Evolutionary conservation across 2,888 invertebrate species (phyloP).

Genomic region (Agonum fuliginosum): DNA sequence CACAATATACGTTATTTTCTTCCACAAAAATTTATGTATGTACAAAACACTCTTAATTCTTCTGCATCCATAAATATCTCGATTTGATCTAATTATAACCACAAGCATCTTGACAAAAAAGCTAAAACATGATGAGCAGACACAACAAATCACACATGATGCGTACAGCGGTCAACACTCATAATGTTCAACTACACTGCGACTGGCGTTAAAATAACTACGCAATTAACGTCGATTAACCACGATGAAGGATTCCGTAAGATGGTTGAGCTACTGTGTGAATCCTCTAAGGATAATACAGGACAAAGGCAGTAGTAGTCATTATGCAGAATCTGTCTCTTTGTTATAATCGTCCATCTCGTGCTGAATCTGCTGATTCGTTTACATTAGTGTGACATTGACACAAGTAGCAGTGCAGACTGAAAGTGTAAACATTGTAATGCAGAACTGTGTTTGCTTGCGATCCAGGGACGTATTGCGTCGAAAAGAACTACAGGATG

Average conservation of each 20-base stretch:
- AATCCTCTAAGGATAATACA: neutral
- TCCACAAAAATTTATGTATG: no score
- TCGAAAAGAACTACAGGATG: no score
- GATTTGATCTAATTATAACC: conserved; percentile 21
- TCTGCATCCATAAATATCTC: conserved; percentile 36
- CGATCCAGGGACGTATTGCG: no score
- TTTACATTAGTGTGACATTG: conserved; percentile 30
- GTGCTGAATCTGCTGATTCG: neutral
- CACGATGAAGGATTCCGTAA: neutral
- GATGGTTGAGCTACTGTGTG: neutral
- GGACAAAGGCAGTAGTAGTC: neutral
- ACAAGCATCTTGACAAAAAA: neutral
- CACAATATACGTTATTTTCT: no score
- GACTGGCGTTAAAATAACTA: conserved; percentile 37
- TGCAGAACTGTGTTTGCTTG: conserved; percentile 12
- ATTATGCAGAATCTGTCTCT: neutral
- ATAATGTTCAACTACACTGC: no score
- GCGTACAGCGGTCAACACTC: neutral
- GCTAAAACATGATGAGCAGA: neutral
- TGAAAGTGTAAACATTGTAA: conserved; percentile 21
- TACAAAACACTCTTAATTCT: no score
- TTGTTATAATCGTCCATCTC: neutral
- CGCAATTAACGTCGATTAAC: conserved; percentile 28
- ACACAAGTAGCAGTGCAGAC: conserved; percentile 18
- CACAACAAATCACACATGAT: conserved; percentile 14